A percentile compares a stretch with the other conserved stretches of the same genome.
These are phyloP conservation scores for Calliopum simillimum DNA, from an alignment of 2,888 invertebrate genomes.

Conservation along the genomic window DNA sequence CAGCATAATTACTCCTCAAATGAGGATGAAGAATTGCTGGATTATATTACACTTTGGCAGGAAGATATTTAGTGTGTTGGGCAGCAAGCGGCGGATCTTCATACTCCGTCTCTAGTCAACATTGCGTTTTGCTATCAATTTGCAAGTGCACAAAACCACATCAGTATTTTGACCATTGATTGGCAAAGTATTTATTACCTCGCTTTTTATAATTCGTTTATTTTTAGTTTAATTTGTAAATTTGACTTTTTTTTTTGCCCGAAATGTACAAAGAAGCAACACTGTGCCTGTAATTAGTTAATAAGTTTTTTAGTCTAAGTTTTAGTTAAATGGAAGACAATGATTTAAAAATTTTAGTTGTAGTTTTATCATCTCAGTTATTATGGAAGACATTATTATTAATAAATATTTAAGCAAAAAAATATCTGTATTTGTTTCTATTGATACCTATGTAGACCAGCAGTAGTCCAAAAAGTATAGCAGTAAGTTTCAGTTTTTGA, in stretches of 20 bases:
- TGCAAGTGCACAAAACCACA: not conserved
- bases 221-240: conserved; percentile 35
- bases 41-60: conserved; percentile 68
- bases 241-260: not conserved
- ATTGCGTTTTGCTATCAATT: not conserved
- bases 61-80: conserved; percentile 56
- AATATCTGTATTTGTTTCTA: conserved; percentile 45
- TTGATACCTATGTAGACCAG: too few relatives aligned
- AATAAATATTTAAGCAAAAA: conserved; percentile 46
- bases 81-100: conserved; percentile 29
- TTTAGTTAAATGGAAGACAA: conserved; percentile 52
- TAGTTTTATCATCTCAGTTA: conserved; percentile 41
- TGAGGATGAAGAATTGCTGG: conserved; percentile 89
- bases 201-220: conserved; percentile 36
- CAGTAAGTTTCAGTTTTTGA: too few relatives aligned
- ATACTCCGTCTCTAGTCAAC: conserved; percentile 41
- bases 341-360: conserved; percentile 49
- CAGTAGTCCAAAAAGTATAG: too few relatives aligned
- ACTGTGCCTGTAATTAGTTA: conserved; percentile 24
- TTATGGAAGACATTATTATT: conserved; percentile 45
- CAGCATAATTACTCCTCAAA: conserved; percentile 68
- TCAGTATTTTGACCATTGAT: conserved; percentile 37
- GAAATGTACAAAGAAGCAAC: conserved; percentile 29
- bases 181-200: conserved; percentile 55
- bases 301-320: conserved; percentile 14